A percentile compares a stretch with the other conserved stretches of the same genome.
Evolutionary conservation across 2,888 invertebrate genomes (phyloP).

Genomic region (Ophion obscuratus): DNA sequence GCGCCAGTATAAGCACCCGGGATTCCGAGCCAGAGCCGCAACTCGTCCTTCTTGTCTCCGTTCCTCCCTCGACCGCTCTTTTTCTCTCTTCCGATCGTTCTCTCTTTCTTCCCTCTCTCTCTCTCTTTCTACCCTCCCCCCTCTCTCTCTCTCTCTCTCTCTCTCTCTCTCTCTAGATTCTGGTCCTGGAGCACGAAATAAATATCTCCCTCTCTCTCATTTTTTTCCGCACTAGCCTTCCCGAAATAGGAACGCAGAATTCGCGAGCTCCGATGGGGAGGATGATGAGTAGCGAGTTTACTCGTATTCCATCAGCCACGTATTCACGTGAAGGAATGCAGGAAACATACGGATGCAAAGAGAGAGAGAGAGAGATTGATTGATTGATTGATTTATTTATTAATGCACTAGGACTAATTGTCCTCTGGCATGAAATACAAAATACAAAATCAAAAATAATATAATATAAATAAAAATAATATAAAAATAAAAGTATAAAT

Average conservation of each 20-base stretch:
- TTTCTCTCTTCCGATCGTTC: background rate
- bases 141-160: background rate
- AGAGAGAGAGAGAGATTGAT: slow-evolving; percentile 12
- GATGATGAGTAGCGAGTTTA: slow-evolving; percentile 36
- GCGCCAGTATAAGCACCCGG: slow-evolving; percentile 61
- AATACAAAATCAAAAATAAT: too few relatives aligned
- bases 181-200: too few relatives aligned
- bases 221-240: slow-evolving; percentile 1
- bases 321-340: slow-evolving; percentile 12
- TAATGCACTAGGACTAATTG: too few relatives aligned
- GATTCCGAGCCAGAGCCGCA: slow-evolving; percentile 44
- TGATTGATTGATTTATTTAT: too few relatives aligned
- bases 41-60: slow-evolving; percentile 14
- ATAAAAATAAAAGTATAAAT: too few relatives aligned
- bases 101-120: background rate
- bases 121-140: background rate
- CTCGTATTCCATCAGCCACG: slow-evolving; percentile 55
- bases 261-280: slow-evolving; percentile 28
- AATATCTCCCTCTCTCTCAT: slow-evolving; percentile 14
- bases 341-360: background rate
- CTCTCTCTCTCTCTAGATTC: background rate
- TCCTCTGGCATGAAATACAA: too few relatives aligned
- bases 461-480: too few relatives aligned
- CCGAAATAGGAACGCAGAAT: slow-evolving; percentile 45
- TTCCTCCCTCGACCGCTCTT: background rate